These are phyloP conservation scores for Lerista edwardsae DNA, from an alignment of 2,797 vertebrate species.

Conservation along the genomic window DNA sequence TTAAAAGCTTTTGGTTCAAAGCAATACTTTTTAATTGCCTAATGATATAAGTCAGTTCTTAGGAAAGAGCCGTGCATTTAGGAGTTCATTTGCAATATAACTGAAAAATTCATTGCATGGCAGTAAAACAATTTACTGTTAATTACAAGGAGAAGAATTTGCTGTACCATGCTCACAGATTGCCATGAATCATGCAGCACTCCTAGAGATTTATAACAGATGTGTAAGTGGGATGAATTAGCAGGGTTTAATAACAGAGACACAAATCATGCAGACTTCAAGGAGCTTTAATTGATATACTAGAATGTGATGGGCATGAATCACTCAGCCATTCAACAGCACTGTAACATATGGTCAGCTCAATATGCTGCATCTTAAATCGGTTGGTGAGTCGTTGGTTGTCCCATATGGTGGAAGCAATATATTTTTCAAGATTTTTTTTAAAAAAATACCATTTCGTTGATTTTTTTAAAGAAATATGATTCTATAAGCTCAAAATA, in stretches of 20 bases:
- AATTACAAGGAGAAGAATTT: conserved; percentile 98
- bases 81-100: conserved; percentile 91
- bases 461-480: conserved; percentile 73
- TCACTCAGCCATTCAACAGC: conserved; percentile 87
- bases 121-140: conserved; percentile 99
- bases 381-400: conserved; percentile 84
- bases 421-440: conserved; percentile 80
- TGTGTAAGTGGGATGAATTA: conserved; percentile 96
- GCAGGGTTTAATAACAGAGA: conserved; percentile 96
- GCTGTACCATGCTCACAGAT: conserved; percentile 89
- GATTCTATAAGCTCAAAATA: conserved; percentile 63
- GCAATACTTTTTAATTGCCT: conserved; percentile 87
- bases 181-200: conserved; percentile 91
- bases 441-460: conserved; percentile 68
- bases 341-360: conserved; percentile 89
- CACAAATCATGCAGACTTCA: conserved; percentile 94
- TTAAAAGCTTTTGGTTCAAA: conserved; percentile 87
- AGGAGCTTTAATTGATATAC: conserved; percentile 96
- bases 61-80: conserved; percentile 82
- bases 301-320: conserved; percentile 93
- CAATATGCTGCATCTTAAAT: conserved; percentile 89
- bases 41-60: conserved; percentile 88
- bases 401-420: conserved; percentile 85
- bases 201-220: conserved; percentile 95
- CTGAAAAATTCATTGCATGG: conserved; percentile 94